Percentiles rank a stretch among this genome's conserved stretches.
These are phyloP conservation scores for Pachyramphus minor DNA, from an alignment of 2,113 vertebrate species.

Conservation along the genomic window DNA sequence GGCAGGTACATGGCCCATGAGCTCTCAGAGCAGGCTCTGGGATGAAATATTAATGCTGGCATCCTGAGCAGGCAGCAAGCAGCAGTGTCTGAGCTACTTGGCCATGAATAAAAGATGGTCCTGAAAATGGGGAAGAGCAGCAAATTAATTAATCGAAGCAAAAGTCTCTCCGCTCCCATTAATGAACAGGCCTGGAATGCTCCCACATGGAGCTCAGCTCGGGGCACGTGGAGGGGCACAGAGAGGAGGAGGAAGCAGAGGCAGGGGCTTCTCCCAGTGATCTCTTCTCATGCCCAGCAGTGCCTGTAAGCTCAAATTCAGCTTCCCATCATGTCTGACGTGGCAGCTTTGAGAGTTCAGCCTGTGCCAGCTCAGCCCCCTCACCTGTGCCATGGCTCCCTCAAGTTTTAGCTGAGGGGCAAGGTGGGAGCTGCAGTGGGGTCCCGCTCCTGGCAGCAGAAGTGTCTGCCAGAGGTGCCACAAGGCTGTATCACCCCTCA, in stretches of 20 bases:
- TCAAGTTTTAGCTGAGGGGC: neutral
- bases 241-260: neutral
- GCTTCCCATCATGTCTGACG: neutral
- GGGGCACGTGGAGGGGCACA: neutral
- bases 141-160: constrained; percentile 76
- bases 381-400: neutral
- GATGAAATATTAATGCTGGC: constrained; percentile 72
- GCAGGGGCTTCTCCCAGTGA: neutral
- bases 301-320: neutral
- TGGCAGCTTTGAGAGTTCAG: neutral
- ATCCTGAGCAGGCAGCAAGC: constrained; percentile 57
- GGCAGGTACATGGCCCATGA: neutral
- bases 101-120: constrained; percentile 76
- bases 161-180: constrained; percentile 44
- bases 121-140: constrained; percentile 61
- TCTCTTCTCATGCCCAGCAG: neutral
- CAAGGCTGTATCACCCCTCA: neutral
- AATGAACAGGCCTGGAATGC: neutral
- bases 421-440: neutral
- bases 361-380: neutral
- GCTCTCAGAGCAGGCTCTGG: neutral
- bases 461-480: neutral
- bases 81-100: neutral
- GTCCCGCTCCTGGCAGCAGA: neutral
- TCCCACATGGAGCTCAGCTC: neutral